phyloP scores from a whole-genome alignment of 2,797 vertebrate genomes.

The Botia kubotai region DNA sequence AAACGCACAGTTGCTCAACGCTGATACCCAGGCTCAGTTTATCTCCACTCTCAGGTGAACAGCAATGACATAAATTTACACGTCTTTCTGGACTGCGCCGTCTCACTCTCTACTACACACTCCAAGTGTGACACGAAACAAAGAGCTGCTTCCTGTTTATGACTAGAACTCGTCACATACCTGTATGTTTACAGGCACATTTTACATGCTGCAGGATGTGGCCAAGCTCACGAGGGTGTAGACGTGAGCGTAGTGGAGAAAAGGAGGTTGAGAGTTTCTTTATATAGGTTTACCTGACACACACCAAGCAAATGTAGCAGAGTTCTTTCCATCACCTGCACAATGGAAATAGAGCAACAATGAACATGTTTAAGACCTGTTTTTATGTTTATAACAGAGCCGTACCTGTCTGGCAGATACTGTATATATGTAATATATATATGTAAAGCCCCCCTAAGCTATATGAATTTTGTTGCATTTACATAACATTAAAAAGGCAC shows the following conservation, averaged over 20 bases:
- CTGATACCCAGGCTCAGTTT: not conserved
- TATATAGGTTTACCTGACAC: conserved; percentile 52
- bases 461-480: no score
- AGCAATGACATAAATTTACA: conserved; percentile 33
- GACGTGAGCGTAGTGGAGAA: conserved; percentile 41
- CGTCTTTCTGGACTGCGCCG: conserved; percentile 33
- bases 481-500: no score
- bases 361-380: conserved; percentile 4
- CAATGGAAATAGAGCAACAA: conserved; percentile 52
- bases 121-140: conserved; percentile 68
- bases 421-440: no score
- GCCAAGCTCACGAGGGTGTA: conserved; percentile 53
- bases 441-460: no score
- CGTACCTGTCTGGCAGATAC: no score
- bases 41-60: conserved; percentile 38
- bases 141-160: conserved; percentile 81
- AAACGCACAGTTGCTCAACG: conserved; percentile 69
- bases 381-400: not conserved
- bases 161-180: conserved; percentile 54
- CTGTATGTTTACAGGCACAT: conserved; percentile 56
- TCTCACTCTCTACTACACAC: conserved; percentile 48
- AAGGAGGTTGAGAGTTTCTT: conserved; percentile 50
- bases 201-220: conserved; percentile 61
- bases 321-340: conserved; percentile 59
- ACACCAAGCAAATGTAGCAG: conserved; percentile 40